Conservation (phyloP, 2,113 vertebrate genomes). For the Lepidothrix coronata region DNA sequence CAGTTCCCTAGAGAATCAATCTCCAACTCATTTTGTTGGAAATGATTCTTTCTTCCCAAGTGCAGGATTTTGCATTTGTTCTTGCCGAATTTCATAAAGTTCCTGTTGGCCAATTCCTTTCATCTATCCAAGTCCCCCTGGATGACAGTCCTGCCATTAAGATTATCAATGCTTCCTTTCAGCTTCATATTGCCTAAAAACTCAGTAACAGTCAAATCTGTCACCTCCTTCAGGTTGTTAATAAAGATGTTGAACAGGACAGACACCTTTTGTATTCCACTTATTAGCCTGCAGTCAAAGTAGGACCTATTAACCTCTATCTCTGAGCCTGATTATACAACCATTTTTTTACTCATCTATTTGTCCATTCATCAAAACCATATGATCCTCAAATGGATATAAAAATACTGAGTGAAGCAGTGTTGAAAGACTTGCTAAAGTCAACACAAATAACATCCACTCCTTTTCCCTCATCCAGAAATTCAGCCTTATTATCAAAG, state of each 20-base stretch:
- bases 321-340: background rate
- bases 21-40: background rate
- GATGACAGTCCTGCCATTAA: background rate
- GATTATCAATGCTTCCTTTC: background rate
- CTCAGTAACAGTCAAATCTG: background rate
- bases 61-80: background rate
- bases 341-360: background rate
- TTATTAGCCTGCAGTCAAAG: background rate
- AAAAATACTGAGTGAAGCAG: background rate
- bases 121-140: background rate
- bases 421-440: background rate
- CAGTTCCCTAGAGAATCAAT: background rate
- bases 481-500: background rate
- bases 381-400: background rate
- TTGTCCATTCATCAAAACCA: background rate
- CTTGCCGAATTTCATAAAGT: background rate
- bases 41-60: background rate
- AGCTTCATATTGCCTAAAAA: background rate
- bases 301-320: background rate
- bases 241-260: background rate
- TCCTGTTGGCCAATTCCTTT: background rate
- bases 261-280: background rate
- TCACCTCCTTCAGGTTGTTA: fast-evolving
- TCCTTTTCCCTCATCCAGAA: background rate
- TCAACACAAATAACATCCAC: background rate